Evolutionary conservation across 2,888 invertebrate species (phyloP), one percentile per base, ranked within the genome.

Genomic region (Stenodema calcarata): DNA sequence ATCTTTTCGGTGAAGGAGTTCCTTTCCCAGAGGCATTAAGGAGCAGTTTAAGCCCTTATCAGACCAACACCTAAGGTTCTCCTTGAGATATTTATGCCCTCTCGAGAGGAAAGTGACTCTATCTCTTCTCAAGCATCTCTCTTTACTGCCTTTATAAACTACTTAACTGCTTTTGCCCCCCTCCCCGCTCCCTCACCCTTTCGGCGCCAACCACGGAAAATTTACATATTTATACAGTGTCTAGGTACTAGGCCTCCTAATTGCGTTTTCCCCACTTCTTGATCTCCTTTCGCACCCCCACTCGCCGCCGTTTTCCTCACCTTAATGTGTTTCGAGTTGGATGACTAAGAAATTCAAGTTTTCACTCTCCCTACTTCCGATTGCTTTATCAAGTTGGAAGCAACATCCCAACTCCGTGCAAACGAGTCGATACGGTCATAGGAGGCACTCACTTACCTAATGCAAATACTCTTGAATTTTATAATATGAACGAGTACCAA

Each of bases 201-300:
- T 27, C 11, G 7, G 62, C 62, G 27, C 23, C 7, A 27, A 62
- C 62, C 62, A 62, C 62, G 30, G 42, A 23, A 18, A 75, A 88
- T 88, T 86, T 88, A 87, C 88, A 88, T 88, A 88, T 88, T 87
- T 88, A 88, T 88, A 88, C 87, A 50, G 81, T 86, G 86, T 86
- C 86, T 86, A 86, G 86, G 86, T 86, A 70, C 86, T 79, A 86
- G 75, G 73, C 44, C 70, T 69, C 47, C 86, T 86, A 86, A 86
- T 86, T 86, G 86, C 86, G 75, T 79, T 54, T 78, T 86, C 76
- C 62, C 62, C 54, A 86, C 47, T 70, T 73, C 70, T 84, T 84
- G 27, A 73, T 50, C 54, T 18, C 80, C 84, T 84, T 75, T 47
- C 54, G 28, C 73, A 14, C 35, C 69, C 70, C 18, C n/a, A n/a